A percentile compares a stretch with the other conserved stretches of the same genome.
These are phyloP conservation scores for Brachynemurus nebulosus DNA, from an alignment of 2,888 invertebrate genomes.

Conservation along the genomic window DNA sequence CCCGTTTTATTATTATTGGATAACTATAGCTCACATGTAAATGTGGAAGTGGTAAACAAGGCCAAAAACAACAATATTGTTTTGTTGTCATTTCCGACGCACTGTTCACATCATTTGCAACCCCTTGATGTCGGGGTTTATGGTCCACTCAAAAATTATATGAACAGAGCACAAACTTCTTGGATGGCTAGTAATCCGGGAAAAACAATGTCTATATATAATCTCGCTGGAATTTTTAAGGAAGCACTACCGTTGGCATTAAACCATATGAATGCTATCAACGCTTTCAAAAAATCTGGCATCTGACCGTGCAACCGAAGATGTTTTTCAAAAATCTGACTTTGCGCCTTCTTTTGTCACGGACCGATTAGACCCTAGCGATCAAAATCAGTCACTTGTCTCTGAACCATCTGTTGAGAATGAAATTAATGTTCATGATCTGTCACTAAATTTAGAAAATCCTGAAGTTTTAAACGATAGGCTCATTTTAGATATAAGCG, in stretches of 20 bases:
- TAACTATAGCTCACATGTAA: background rate
- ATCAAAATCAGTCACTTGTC: background rate
- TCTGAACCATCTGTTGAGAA: background rate
- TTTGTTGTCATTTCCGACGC: conserved; percentile 3
- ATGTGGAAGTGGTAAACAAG: background rate
- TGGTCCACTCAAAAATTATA: background rate
- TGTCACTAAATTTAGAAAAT: conserved; percentile 10
- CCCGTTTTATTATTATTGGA: background rate
- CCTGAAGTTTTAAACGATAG: conserved; percentile 3
- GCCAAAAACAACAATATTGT: conserved; percentile 1
- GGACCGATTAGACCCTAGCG: background rate
- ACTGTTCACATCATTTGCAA: conserved; percentile 1
- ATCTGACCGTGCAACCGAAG: background rate
- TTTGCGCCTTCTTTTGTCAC: background rate
- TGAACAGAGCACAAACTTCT: background rate
- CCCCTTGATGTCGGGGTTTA: conserved; percentile 5
- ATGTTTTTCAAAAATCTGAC: background rate
- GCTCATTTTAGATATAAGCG: conserved; percentile 1
- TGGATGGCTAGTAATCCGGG: background rate
- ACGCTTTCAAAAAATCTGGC: background rate
- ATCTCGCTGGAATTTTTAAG: background rate
- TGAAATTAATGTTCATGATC: background rate
- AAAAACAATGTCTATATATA: background rate
- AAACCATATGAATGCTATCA: background rate
- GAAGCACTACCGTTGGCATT: background rate